Conservation (phyloP, 2,888 invertebrate genomes). For the Plemyria rubiginata region DNA sequence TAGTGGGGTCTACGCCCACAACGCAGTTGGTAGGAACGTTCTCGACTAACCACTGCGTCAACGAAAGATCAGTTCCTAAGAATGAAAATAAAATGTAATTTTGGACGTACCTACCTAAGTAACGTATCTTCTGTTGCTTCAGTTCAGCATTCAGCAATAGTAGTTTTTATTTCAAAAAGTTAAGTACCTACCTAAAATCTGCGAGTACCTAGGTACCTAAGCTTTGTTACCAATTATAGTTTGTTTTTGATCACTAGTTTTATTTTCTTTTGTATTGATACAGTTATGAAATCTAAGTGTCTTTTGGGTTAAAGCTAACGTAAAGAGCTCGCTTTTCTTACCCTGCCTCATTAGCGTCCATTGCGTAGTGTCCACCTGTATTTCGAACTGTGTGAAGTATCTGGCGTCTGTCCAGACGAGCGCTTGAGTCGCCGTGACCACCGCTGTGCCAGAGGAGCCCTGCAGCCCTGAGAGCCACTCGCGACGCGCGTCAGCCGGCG, state of each 20-base stretch:
- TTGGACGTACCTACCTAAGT: too few species aligned
- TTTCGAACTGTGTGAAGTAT: slow-evolving; percentile 95
- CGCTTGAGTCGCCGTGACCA: slow-evolving; percentile 90
- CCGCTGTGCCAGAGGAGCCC: slow-evolving; percentile 89
- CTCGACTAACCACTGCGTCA: slow-evolving; percentile 89
- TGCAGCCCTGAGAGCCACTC: slow-evolving; percentile 95
- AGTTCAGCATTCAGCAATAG: too few species aligned
- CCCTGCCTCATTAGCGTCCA: slow-evolving; percentile 95
- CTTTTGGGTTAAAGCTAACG: too few species aligned
- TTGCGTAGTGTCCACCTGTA: slow-evolving; percentile 89
- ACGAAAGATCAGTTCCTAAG: slow-evolving; percentile 84
- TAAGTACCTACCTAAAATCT: too few species aligned
- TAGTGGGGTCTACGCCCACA: slow-evolving; percentile 92
- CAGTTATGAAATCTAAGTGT: too few species aligned
- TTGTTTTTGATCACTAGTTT: too few species aligned
- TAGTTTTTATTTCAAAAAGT: too few species aligned
- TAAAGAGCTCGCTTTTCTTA: slow-evolving; percentile 37
- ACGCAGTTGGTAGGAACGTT: slow-evolving; percentile 86
- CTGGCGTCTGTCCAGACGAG: slow-evolving; percentile 98
- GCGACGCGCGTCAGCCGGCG: slow-evolving; percentile 92
- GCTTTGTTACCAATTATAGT: too few species aligned
- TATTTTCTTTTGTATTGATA: too few species aligned
- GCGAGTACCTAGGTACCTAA: too few species aligned
- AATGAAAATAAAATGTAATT: background rate
- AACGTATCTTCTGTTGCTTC: too few species aligned